phyloP scores from a whole-genome alignment of 2,888 invertebrate genomes.

The Sphaerophoria rueppellii region DNA sequence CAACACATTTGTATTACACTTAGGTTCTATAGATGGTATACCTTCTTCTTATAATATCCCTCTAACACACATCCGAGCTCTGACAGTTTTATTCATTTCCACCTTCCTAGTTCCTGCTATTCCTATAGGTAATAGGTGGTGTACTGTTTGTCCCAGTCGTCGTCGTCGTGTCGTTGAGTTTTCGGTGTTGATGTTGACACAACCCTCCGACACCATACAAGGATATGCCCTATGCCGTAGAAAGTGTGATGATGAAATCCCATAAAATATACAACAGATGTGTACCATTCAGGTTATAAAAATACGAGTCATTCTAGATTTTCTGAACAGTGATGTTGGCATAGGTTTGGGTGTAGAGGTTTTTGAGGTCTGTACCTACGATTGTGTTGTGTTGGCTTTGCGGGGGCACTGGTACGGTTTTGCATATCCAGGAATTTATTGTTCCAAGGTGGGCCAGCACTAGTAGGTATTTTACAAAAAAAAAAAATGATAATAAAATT shows the following conservation, averaged over 20 bases:
- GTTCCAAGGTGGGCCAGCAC: slow-evolving; percentile 42
- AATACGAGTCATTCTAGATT: slow-evolving; percentile 71
- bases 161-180: slow-evolving; percentile 50
- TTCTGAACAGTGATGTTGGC: slow-evolving; percentile 36
- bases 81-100: slow-evolving; percentile 73
- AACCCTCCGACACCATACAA: slow-evolving; percentile 72
- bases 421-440: too few relatives aligned
- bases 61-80: slow-evolving; percentile 62
- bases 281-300: slow-evolving; percentile 73
- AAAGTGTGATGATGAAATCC: slow-evolving; percentile 71
- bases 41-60: slow-evolving; percentile 60
- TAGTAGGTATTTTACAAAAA: slow-evolving; percentile 27
- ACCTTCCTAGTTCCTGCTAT: slow-evolving; percentile 64
- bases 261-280: slow-evolving; percentile 74
- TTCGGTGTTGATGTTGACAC: slow-evolving; percentile 73
- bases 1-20: slow-evolving; percentile 64
- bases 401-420: too few relatives aligned
- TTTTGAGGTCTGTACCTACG: neutral
- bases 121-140: slow-evolving; percentile 1
- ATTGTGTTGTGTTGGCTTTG: slow-evolving; percentile 30
- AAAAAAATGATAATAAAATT: slow-evolving; percentile 38
- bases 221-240: slow-evolving; percentile 66
- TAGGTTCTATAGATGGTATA: slow-evolving; percentile 27
- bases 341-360: neutral
- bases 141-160: slow-evolving; percentile 31